Evolutionary conservation across 2,888 invertebrate genomes (phyloP).

Genomic region (Ochropleura leucogaster): DNA sequence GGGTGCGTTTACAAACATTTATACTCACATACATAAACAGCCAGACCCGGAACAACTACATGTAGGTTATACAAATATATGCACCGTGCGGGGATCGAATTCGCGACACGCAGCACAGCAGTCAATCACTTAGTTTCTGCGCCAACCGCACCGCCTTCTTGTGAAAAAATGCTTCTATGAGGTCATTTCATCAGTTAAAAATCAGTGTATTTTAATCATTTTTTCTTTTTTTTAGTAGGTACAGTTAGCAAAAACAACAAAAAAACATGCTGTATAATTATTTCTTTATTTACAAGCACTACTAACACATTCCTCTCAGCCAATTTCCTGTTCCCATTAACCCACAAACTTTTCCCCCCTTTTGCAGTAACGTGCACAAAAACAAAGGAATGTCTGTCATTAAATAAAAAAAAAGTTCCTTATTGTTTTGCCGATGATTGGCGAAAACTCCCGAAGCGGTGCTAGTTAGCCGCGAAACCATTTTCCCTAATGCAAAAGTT

Average conservation of each 20-base stretch:
- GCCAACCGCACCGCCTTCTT: no score
- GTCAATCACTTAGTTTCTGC: no score
- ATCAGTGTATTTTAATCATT: background rate
- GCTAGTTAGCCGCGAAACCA: conserved; percentile 46
- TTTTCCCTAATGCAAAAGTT: conserved; percentile 59
- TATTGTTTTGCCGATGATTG: conserved; percentile 52
- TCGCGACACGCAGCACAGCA: no score
- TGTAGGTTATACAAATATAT: no score
- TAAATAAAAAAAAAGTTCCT: conserved; percentile 43
- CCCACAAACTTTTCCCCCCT: conserved; percentile 19
- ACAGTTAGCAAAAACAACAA: background rate
- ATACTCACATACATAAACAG: no score
- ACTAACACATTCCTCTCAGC: background rate
- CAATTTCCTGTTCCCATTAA: conserved; percentile 15
- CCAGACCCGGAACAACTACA: no score
- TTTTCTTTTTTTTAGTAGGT: background rate
- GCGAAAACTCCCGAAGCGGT: conserved; percentile 28
- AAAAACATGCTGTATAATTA: background rate
- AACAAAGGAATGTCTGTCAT: conserved; percentile 42
- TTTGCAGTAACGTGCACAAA: conserved; percentile 17
- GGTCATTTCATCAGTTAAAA: background rate
- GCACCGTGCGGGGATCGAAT: no score
- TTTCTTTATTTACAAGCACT: background rate
- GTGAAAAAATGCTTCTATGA: no score
- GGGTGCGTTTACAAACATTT: no score